These are phyloP conservation scores for Heliconius hortense DNA, from an alignment of 2,888 invertebrate genomes.

Conservation along the genomic window DNA sequence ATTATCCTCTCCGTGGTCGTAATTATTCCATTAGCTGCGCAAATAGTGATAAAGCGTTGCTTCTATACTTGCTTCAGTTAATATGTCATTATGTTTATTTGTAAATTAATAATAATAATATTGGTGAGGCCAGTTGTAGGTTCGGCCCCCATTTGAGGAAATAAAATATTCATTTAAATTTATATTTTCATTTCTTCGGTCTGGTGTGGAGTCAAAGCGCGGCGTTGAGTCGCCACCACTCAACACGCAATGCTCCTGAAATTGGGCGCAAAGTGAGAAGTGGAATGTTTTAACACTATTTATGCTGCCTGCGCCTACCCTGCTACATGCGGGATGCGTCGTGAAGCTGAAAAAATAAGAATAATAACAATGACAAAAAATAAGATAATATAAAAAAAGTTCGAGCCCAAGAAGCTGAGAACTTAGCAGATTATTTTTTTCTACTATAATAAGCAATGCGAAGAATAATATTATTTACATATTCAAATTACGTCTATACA, in stretches of 20 bases:
- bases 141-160: too few relatives aligned
- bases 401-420: conserved; percentile 38
- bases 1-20: conserved; percentile 61
- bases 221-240: too few relatives aligned
- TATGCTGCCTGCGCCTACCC: too few relatives aligned
- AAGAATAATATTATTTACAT: conserved; percentile 73
- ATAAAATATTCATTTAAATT: too few relatives aligned
- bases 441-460: conserved; percentile 58
- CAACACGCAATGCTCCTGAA: too few relatives aligned
- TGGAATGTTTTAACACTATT: too few relatives aligned
- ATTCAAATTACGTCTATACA: conserved; percentile 80
- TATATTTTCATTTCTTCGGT: too few relatives aligned
- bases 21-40: conserved; percentile 75
- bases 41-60: conserved; percentile 71
- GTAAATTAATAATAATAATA: conserved; percentile 14
- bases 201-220: too few relatives aligned
- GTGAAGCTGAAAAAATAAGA: too few relatives aligned
- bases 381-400: not conserved
- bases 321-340: too few relatives aligned
- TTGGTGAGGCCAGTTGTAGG: not conserved
- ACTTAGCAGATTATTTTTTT: conserved; percentile 45
- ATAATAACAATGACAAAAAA: not conserved
- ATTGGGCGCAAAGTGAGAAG: too few relatives aligned
- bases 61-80: conserved; percentile 57
- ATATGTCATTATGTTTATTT: conserved; percentile 43